Evolutionary conservation across 2,113 vertebrate genomes (phyloP).

Genomic region (Bubo bubo): DNA sequence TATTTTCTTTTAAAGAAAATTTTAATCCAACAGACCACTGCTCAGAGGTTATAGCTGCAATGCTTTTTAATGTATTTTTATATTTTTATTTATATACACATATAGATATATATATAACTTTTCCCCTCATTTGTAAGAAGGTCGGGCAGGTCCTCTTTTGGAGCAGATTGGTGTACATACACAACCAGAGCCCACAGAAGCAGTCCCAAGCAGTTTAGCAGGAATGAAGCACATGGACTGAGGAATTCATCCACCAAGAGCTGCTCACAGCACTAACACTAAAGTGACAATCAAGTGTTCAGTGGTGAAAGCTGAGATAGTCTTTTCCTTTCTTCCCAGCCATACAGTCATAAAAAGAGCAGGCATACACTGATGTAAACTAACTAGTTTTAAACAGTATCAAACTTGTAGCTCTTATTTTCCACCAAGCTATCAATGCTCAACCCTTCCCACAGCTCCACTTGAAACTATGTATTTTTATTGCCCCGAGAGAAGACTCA

Average conservation of each 20-base stretch:
- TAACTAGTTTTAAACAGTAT: background rate
- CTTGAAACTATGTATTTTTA: background rate
- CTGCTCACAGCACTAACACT: background rate
- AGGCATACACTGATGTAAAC: background rate
- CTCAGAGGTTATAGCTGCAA: background rate
- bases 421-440: background rate
- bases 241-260: background rate
- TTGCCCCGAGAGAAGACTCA: background rate
- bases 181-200: background rate
- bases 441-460: background rate
- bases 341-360: background rate
- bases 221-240: background rate
- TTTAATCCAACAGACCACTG: background rate
- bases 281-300: background rate
- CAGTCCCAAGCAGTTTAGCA: background rate
- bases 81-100: background rate
- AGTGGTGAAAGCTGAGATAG: background rate
- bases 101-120: background rate
- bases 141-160: background rate
- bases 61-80: background rate
- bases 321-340: background rate
- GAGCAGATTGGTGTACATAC: background rate
- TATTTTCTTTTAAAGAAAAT: background rate
- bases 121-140: background rate
- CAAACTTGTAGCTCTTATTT: background rate